These are phyloP conservation scores for Sebastes kiyomatsui DNA, from an alignment of 2,797 vertebrate genomes.

Conservation along the genomic window DNA sequence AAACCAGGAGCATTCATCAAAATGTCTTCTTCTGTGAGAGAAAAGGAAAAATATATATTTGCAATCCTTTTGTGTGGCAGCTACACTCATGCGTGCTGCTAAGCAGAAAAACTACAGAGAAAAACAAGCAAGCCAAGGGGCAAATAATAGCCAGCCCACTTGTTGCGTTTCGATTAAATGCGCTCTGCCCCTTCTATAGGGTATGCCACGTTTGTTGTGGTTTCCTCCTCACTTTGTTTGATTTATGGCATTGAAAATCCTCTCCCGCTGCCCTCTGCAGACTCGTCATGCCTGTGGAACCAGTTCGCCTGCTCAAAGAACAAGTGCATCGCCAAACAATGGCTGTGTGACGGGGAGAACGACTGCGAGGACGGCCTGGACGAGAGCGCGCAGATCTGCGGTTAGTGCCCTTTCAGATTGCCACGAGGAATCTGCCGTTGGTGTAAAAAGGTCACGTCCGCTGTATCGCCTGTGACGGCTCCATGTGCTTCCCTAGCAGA, in stretches of 20 bases:
- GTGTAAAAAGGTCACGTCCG: constrained; percentile 42
- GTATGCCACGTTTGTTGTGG: constrained; percentile 32
- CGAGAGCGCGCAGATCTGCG: constrained; percentile 92
- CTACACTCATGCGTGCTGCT: background rate
- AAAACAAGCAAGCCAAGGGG: constrained; percentile 37
- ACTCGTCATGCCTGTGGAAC: constrained; percentile 97
- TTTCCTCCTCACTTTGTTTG: constrained; percentile 50
- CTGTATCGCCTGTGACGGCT: background rate
- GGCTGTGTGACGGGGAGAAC: constrained; percentile 96
- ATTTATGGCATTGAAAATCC: constrained; percentile 52
- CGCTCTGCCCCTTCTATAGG: constrained; percentile 23
- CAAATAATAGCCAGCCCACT: constrained; percentile 37
- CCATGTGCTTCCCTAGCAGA: constrained; percentile 14
- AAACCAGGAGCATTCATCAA: background rate
- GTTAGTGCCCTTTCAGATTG: constrained; percentile 75
- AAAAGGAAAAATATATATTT: background rate
- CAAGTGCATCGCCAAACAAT: constrained; percentile 97
- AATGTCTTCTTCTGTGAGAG: background rate
- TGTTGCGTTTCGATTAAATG: constrained; percentile 69
- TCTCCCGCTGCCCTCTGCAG: constrained; percentile 69
- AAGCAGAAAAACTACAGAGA: constrained; percentile 23
- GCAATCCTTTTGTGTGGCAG: constrained; percentile 5
- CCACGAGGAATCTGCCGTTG: background rate
- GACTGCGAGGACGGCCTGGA: constrained; percentile 95
- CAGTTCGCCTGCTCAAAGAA: constrained; percentile 98